These are phyloP conservation scores for Lepus americanus DNA, from an alignment of 2,113 vertebrate genomes.

Conservation along the genomic window DNA sequence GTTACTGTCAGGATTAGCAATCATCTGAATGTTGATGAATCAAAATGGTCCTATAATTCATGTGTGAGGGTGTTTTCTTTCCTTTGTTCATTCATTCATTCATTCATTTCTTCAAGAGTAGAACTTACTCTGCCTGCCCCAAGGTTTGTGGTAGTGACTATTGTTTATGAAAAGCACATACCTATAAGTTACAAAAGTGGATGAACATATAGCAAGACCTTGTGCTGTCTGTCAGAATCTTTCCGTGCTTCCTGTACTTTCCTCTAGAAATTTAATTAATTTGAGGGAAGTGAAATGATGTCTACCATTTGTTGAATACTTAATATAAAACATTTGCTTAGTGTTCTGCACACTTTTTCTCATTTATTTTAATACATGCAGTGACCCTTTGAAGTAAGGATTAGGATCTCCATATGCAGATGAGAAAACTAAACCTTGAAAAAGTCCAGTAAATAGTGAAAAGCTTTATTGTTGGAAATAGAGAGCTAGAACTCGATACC, in stretches of 20 bases:
- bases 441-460: slow-evolving; percentile 2
- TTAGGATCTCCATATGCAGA: background rate
- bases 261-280: background rate
- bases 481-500: background rate
- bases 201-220: background rate
- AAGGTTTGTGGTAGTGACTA: background rate
- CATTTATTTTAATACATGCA: background rate
- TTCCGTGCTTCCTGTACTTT: background rate
- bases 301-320: background rate
- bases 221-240: background rate
- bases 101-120: background rate
- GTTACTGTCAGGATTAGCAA: background rate
- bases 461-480: background rate
- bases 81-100: background rate
- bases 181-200: background rate
- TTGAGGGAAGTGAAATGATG: background rate
- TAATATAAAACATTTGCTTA: background rate
- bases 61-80: background rate
- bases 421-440: slow-evolving; percentile 13
- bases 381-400: background rate
- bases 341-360: slow-evolving; percentile 6
- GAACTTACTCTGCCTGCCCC: background rate
- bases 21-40: background rate
- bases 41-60: background rate
- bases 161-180: background rate